phyloP scores from a whole-genome alignment of 2,797 vertebrate genomes.

The Psittacula derbiana region DNA sequence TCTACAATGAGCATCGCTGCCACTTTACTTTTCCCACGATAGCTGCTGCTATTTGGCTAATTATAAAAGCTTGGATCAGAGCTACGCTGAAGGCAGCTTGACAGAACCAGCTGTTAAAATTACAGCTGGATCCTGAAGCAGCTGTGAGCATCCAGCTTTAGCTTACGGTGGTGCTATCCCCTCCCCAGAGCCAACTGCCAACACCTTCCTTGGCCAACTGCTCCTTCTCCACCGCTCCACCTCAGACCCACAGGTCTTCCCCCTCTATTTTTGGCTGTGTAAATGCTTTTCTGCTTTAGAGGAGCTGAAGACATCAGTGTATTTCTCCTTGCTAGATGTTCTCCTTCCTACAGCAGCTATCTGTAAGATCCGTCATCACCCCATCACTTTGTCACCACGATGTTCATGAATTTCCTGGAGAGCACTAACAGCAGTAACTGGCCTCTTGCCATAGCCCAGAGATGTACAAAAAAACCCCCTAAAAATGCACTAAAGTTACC shows the following conservation, averaged over 20 bases:
- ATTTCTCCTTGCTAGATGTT: neutral
- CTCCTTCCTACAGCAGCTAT: neutral
- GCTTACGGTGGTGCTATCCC: neutral
- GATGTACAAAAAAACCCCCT: neutral
- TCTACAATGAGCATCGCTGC: neutral
- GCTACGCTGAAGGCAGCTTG: constrained; percentile 13
- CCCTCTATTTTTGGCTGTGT: neutral
- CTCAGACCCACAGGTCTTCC: neutral
- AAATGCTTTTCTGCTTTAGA: neutral
- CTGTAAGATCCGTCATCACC: neutral
- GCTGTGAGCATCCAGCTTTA: constrained; percentile 14
- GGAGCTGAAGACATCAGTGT: neutral
- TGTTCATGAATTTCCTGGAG: neutral
- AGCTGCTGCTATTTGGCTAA: constrained; percentile 16
- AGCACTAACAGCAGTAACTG: neutral
- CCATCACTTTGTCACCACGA: neutral
- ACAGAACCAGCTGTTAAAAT: constrained; percentile 66
- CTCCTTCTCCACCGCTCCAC: neutral
- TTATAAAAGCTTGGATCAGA: constrained; percentile 37
- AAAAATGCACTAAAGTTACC: neutral
- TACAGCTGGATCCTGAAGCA: constrained; percentile 38
- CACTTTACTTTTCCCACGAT: neutral
- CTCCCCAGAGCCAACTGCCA: neutral
- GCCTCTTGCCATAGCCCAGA: neutral
- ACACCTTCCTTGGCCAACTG: neutral